These are phyloP conservation scores for Bubo bubo DNA, from an alignment of 2,113 vertebrate genomes.

Conservation along the genomic window DNA sequence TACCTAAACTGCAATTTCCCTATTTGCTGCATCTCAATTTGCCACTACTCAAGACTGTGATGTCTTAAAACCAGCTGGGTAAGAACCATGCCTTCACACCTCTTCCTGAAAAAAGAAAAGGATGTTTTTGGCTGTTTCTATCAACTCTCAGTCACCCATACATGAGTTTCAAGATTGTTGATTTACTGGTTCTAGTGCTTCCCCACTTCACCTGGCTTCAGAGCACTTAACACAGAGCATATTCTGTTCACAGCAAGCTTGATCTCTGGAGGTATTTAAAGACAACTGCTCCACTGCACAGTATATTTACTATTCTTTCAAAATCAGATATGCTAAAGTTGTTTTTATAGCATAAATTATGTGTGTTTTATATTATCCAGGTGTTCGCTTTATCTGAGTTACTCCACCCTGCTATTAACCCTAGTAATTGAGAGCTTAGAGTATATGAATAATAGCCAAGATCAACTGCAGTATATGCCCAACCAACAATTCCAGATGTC, in stretches of 20 bases:
- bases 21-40: neutral
- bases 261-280: neutral
- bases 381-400: neutral
- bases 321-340: neutral
- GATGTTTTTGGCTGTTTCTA: neutral
- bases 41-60: neutral
- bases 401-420: constrained; percentile 9
- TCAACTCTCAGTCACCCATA: neutral
- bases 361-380: neutral
- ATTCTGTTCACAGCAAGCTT: neutral
- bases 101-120: neutral
- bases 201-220: neutral
- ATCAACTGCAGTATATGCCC: neutral
- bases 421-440: neutral
- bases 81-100: neutral
- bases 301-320: neutral
- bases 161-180: neutral
- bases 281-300: neutral
- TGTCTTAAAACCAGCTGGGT: neutral
- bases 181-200: neutral
- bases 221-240: neutral
- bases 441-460: neutral
- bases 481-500: constrained; percentile 44
- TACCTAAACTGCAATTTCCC: neutral
- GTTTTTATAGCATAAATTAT: neutral